Evolutionary conservation across 2,888 invertebrate species (phyloP), one percentile per base, ranked within the genome.

Genomic region (Endotricha flammealis): DNA sequence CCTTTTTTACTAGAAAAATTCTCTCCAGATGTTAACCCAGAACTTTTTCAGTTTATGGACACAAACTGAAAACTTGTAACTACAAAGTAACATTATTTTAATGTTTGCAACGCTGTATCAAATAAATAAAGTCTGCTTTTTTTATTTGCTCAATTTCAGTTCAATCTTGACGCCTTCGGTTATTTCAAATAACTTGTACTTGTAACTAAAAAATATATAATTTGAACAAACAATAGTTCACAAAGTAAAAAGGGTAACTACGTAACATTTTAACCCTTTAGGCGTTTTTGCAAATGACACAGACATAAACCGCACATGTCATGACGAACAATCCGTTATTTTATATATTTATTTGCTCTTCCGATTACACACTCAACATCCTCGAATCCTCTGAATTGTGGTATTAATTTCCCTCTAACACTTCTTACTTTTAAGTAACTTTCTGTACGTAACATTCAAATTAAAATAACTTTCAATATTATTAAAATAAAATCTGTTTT

Each of bases 361-460:
- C 68, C 69, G 70, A 82, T 79, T 77, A 78, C 72, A 61, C 75
- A 74, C 78, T 80, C 80, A 69, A 77, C 75, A 68, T 68, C 82
- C 63, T 72, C 81, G 81, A 85, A 83, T 83, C 83, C 80, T 66
- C 65, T 64, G 74, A 82, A 82, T 83, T 85, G 85, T 73, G 83
- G 85, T 85, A 86, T 85, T 83, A 75, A 82, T 86, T 86, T 83
- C 81, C 66, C 81, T 83, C 81, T 68, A 66, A 85, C 85, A 82
- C 83, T 80, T 81, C 81, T 80, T 79, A 74, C 55, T 77, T 77
- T 75, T 70, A 68, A 73, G 50, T 64, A 68, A 78, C 64, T 61
- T 68, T 71, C 46, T 42, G 39, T 38, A 17, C 30, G 38, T 36
- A 31, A 29, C 4, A 9, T 37, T 30, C 37, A 50, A 5, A 16